These are phyloP conservation scores for Erynnis tages DNA, from an alignment of 2,888 invertebrate species.

Conservation along the genomic window DNA sequence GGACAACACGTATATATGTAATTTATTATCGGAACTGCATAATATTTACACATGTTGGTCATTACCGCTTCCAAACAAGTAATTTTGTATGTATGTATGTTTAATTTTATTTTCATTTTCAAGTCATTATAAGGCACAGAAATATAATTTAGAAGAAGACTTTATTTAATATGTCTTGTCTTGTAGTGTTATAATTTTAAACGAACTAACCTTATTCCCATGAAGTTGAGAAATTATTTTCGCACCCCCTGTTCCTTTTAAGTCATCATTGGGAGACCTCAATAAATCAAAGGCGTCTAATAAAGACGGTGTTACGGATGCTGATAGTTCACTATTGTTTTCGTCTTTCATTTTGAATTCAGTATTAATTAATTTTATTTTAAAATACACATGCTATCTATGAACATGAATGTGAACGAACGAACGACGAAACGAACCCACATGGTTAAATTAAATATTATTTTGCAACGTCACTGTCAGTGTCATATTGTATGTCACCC, in stretches of 20 bases:
- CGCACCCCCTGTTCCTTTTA: conserved; percentile 62
- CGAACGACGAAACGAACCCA: background rate
- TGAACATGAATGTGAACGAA: background rate
- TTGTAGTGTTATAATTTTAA: too few relatives aligned
- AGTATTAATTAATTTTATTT: background rate
- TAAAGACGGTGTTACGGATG: conserved; percentile 58
- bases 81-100: too few relatives aligned
- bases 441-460: background rate
- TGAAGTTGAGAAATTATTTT: conserved; percentile 67
- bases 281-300: conserved; percentile 70
- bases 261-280: conserved; percentile 59
- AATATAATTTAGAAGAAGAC: too few relatives aligned
- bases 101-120: too few relatives aligned
- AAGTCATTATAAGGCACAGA: too few relatives aligned
- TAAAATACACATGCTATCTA: too few relatives aligned
- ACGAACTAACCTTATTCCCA: conserved; percentile 63
- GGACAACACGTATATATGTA: too few relatives aligned
- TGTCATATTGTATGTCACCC: too few relatives aligned
- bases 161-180: too few relatives aligned
- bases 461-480: background rate
- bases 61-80: too few relatives aligned
- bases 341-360: conserved; percentile 62
- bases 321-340: conserved; percentile 40
- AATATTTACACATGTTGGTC: too few relatives aligned
- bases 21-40: too few relatives aligned